Percentiles rank a stretch among this genome's conserved stretches.
Evolutionary conservation across 2,113 vertebrate genomes (phyloP).

Genomic region (Crotophaga sulcirostris): DNA sequence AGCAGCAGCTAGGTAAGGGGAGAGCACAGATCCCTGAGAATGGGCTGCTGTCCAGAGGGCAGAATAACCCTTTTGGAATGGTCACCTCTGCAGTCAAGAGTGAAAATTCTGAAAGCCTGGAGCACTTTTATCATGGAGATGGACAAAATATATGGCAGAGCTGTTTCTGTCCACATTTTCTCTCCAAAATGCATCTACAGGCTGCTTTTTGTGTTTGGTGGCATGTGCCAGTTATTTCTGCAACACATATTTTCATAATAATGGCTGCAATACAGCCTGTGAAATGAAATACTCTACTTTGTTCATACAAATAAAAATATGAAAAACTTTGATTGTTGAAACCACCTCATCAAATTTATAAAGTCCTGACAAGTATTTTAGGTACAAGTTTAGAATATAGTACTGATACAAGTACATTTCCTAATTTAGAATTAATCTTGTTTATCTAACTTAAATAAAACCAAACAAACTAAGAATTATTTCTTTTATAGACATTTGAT

Average conservation of each 20-base stretch:
- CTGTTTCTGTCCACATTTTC: neutral
- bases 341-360: neutral
- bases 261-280: neutral
- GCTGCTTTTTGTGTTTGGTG: neutral
- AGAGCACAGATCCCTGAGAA: fast-evolving
- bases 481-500: neutral
- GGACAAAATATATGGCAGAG: neutral
- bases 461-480: neutral
- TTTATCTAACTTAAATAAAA: neutral
- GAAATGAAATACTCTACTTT: neutral
- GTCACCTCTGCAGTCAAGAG: neutral
- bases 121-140: neutral
- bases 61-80: neutral
- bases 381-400: neutral
- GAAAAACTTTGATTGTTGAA: neutral
- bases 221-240: neutral
- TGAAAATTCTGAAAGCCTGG: neutral
- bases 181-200: neutral
- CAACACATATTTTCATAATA: neutral
- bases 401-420: neutral
- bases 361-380: neutral
- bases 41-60: neutral
- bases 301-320: neutral
- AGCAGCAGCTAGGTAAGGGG: neutral
- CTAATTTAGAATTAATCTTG: neutral